phyloP scores from a whole-genome alignment of 92 coral and sea anemone genomes.

The Palythoa grandiflora region DNA sequence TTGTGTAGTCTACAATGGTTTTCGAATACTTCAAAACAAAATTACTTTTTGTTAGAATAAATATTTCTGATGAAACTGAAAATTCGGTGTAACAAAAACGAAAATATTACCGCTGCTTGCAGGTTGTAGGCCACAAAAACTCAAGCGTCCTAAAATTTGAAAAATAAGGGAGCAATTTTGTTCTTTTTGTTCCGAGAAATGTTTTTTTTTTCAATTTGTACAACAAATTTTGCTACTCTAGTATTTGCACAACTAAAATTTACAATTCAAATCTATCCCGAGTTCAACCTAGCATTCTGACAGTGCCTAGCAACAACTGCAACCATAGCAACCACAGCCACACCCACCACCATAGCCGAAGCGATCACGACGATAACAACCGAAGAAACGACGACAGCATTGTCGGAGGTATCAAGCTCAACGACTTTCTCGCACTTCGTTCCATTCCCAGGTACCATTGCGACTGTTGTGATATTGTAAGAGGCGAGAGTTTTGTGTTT shows the following conservation, averaged over 20 bases:
- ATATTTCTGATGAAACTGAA: no score
- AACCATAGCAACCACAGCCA: conserved; percentile 99
- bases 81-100: no score
- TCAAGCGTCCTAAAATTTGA: not conserved
- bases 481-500: conserved; percentile 76
- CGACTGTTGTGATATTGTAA: conserved; percentile 80
- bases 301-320: conserved; percentile 99
- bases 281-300: conserved; percentile 81
- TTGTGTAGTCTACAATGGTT: not conserved
- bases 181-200: not conserved
- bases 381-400: conserved; percentile 99
- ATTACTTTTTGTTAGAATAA: not conserved
- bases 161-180: not conserved
- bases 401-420: conserved; percentile 97
- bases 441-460: conserved; percentile 76
- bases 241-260: not conserved
- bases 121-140: no score
- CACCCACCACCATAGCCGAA: conserved; percentile 99
- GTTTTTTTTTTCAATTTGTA: conserved; percentile 14
- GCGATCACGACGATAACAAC: conserved; percentile 99
- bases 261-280: not conserved
- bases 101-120: no score
- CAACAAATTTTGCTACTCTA: conserved; percentile 5
- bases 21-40: not conserved
- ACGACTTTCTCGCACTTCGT: conserved; percentile 96